Base-by-base conservation (phyloP, 1,140 invertebrate species). In the Ostrea denselamellosa region DNA sequence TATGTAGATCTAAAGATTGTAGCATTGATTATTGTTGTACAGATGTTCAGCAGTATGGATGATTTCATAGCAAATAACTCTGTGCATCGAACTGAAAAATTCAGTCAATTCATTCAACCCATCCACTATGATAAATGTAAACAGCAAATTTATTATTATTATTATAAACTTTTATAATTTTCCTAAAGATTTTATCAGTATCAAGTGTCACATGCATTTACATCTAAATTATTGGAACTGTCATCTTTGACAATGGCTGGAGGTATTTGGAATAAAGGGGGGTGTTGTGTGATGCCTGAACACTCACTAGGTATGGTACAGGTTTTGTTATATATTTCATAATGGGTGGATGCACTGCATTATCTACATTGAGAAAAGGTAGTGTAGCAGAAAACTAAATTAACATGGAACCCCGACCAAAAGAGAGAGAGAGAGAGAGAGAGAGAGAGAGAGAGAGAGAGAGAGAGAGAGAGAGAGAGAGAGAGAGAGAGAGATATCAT, bases 201-300 rank as follows among this genome's bases (percentile, higher is more conserved):
- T 77, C 68, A 77, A 34, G 10, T 77, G 68, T 28, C 28, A 34
- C 9, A 14, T 25, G 8, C 25, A 77, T 77, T 14, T 34, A 77
- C 68, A 77, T 77, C 68, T 77, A 77, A 28, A 77, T 77, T 34
- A 77, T 77, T 77, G 68, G 25, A 25, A 34, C 22, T 77, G 68
- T 77, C 25, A 77, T 77, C 17, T 17, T 19, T 19, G 56, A 17
- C 56, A 17, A n/a, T 7, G 56, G 56, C n/a, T 62, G n/a, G 56
- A 62, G 56, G 17, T n/a, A 62, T 62, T 17, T 19, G 5, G n/a
- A 62, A 62, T 62, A n/a, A 62, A 62, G n/a, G n/a, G 5, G 56
- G n/a, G 19, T 17, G 56, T 62, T 19, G n/a, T 44, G 34, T 44
- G 34, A 44, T 44, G 34, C 34, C 34, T 44, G 34, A 44, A 5